phyloP scores from a whole-genome alignment of 1,140 invertebrate genomes.

The Protaetia brevitarsis region DNA sequence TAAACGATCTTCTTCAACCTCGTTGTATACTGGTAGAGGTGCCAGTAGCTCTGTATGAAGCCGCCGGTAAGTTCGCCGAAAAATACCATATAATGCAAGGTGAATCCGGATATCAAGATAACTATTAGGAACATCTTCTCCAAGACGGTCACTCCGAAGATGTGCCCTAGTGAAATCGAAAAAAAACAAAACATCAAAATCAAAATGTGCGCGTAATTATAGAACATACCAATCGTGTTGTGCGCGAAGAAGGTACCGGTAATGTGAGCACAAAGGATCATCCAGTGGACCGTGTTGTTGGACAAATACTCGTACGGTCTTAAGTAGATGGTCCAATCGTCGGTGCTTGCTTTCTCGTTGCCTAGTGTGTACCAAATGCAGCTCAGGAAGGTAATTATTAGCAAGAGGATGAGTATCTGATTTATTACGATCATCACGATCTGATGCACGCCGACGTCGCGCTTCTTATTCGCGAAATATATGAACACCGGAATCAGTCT shows the following conservation, averaged over 20 bases:
- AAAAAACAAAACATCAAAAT: neutral
- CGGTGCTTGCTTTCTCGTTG: neutral
- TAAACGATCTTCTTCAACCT: neutral
- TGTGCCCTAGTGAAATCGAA: conserved; percentile 1
- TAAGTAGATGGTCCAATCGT: neutral
- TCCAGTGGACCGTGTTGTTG: conserved; percentile 1
- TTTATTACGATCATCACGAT: neutral
- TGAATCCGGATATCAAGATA: neutral
- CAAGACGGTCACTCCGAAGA: neutral
- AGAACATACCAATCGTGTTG: neutral
- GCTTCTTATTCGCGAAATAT: neutral
- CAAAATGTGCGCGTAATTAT: neutral
- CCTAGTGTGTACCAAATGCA: neutral
- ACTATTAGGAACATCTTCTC: neutral
- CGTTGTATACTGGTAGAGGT: neutral
- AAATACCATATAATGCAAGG: conserved; percentile 7
- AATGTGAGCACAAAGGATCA: neutral
- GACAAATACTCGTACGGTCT: neutral
- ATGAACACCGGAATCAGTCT: neutral
- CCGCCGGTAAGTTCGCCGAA: conserved; percentile 5
- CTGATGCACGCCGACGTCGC: neutral
- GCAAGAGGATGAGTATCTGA: neutral
- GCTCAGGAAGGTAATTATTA: neutral
- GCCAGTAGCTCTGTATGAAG: neutral
- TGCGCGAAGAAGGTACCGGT: neutral